Evolutionary conservation across 2,797 vertebrate species (phyloP), one percentile per base, ranked within the genome.

Genomic region (Aselliscus stoliczkanus): DNA sequence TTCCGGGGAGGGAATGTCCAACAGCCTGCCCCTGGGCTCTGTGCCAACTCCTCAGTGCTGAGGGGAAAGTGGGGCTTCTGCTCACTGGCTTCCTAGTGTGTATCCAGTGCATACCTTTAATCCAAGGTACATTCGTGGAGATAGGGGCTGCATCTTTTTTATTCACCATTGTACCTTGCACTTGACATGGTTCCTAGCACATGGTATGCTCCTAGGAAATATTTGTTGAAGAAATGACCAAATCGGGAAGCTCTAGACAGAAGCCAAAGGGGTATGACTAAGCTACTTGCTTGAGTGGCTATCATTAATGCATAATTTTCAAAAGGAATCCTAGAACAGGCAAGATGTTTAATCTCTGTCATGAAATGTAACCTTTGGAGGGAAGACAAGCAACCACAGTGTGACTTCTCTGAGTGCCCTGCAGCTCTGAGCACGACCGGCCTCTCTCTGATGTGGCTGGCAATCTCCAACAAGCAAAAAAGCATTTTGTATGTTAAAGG

Each of bases 351-450:
- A 58, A 72, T 95, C 97, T 97, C 96, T 96, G 95, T 95, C 84
- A 83, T 84, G 82, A 97, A 97, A 82, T 95, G 60, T 88, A 94
- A 95, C 94, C 92, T 96, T 87, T 91, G 95, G 86, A 96, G 42
- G 93, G 80, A 93, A 94, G 95, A 97, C 42, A 96, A 82, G 88
- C n/a, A 88, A 50, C 82, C 81, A 58, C 54, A 50, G 65, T 87
- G 60, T 73, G 50, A 94, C 82, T 82, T 89, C 65, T 93, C 44
- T 39, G 87, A 4, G 8, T 52, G 7, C 62, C 56, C 56, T 29
- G 52, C 13, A 39, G 56, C 84, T 56, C 7, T 65, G 31, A 90
- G 84, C 0, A 0, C 3, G 34, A 6, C 3, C 0, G 42, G n/a
- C 93, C 64, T 81, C 72, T 47, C 83, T 84, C 85, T 97, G 25